phyloP scores from a whole-genome alignment of 2,797 vertebrate genomes.

The Remorina albescens region DNA sequence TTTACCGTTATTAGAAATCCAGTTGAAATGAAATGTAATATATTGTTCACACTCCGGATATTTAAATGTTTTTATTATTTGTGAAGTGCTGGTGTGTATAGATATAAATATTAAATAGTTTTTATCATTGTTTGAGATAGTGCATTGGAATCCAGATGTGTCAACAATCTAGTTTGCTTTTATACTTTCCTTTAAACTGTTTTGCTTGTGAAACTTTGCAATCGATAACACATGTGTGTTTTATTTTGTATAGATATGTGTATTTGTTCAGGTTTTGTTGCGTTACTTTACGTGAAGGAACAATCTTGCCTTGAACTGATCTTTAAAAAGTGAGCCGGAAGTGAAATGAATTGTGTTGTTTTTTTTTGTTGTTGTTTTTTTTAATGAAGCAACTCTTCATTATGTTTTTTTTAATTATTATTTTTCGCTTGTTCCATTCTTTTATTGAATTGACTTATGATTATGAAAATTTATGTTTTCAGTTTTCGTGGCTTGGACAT shows the following conservation, averaged over 20 bases:
- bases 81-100: not conserved
- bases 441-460: not conserved
- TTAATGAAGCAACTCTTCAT: not conserved
- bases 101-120: not conserved
- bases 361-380: too few relatives aligned
- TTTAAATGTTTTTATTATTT: not conserved
- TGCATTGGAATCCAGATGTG: not conserved
- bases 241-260: too few relatives aligned
- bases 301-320: slow-evolving; percentile 17
- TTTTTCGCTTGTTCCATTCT: too few relatives aligned
- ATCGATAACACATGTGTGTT: too few relatives aligned
- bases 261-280: too few relatives aligned
- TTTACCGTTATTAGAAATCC: too few relatives aligned
- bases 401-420: rapidly evolving
- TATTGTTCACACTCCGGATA: not conserved
- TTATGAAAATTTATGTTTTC: rapidly evolving
- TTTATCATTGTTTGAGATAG: not conserved
- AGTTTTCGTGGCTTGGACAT: rapidly evolving
- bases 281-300: not conserved
- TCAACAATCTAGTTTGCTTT: not conserved
- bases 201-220: too few relatives aligned
- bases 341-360: not conserved
- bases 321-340: slow-evolving; percentile 54
- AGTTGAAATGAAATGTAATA: not conserved
- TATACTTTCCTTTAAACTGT: too few relatives aligned